Evolutionary conservation across 1,140 invertebrate genomes (phyloP), one percentile per base, ranked within the genome.

Genomic region (Pseudomyrmex cubaensis): DNA sequence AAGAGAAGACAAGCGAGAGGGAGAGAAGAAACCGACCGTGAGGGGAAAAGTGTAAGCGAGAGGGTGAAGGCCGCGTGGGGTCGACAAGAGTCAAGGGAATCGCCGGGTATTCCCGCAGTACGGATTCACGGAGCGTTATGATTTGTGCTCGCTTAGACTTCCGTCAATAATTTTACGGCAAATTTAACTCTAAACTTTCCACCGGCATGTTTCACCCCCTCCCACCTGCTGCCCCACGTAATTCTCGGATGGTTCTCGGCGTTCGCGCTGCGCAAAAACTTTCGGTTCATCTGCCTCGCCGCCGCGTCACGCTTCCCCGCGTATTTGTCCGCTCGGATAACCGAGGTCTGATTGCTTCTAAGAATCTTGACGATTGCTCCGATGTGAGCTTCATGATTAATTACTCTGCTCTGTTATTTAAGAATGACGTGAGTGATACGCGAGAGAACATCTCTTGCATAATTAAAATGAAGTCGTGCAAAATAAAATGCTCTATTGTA

Each of bases 91-190:
- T 3, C 57, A 22, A 46, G 67, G 61, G 69, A 67, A 67, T 73
- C 76, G 70, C 67, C 82, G 74, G n/a, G 12, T 80, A 87, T 78
- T 86, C 85, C 73, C 89, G 85, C 77, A 86, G 87, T 90, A 89
- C 90, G 91, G 91, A 93, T 92, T 92, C 92, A 92, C 93, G 89
- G 87, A 93, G 91, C 93, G 91, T 94, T 94, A 94, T 94, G 93
- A 93, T 92, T 94, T 89, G 91, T 90, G 86, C 91, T 85, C 88
- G 89, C 90, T 91, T 90, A 90, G 90, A 91, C 92, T 93, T 92
- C 89, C 91, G 93, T 93, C 93, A 93, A 94, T 94, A 93, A 94
- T 94, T 94, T 94, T 91, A 93, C 93, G 92, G 87, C 84, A 92
- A 93, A 94, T 94, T 94, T 91, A 89, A 92, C 91, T 90, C 74